These are phyloP conservation scores for Megalops cyprinoides DNA, from an alignment of 2,797 vertebrate genomes.

Conservation along the genomic window DNA sequence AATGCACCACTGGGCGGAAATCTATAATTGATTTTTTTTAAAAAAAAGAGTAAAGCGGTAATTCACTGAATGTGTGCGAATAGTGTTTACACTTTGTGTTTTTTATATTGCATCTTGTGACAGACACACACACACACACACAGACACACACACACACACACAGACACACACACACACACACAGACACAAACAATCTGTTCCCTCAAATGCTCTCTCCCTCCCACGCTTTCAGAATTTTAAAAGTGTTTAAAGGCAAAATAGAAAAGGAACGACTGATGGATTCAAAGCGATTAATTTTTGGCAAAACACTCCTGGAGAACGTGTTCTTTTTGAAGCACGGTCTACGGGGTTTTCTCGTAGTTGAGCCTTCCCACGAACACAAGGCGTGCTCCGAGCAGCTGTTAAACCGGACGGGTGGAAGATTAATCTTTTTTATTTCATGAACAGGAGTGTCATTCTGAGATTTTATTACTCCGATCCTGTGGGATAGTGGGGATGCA, in stretches of 20 bases:
- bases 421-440: not conserved
- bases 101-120: not conserved
- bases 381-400: slow-evolving; percentile 27
- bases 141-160: slow-evolving; percentile 25
- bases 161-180: not conserved
- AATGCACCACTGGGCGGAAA: not conserved
- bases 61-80: not conserved
- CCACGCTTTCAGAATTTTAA: slow-evolving; percentile 31
- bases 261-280: not conserved
- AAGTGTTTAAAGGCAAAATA: not conserved
- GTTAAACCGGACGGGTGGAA: no score
- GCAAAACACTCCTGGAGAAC: no score
- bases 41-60: not conserved
- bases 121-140: not conserved
- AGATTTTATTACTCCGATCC: slow-evolving; percentile 52
- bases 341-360: slow-evolving; percentile 24
- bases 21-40: not conserved
- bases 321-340: no score
- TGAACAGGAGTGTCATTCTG: slow-evolving; percentile 39
- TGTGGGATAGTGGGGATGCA: slow-evolving; percentile 47
- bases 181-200: slow-evolving; percentile 14
- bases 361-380: slow-evolving; percentile 32
- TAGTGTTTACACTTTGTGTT: not conserved
- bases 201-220: not conserved
- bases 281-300: no score